Evolutionary conservation across 2,797 vertebrate genomes (phyloP).

Genomic region (Melanotaenia parkinsoni): DNA sequence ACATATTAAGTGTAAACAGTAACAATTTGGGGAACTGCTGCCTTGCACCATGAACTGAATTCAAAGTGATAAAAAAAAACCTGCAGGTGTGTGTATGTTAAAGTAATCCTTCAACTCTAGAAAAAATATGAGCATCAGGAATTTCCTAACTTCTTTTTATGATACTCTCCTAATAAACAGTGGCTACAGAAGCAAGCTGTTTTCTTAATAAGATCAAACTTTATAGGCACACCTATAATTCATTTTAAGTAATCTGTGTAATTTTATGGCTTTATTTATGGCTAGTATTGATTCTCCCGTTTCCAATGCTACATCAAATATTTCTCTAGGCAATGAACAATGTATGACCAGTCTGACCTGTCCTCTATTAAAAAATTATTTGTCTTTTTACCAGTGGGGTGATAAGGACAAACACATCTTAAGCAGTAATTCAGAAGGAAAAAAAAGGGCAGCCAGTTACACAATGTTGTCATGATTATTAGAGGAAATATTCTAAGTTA

Average conservation of each 20-base stretch:
- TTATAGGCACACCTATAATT: neutral
- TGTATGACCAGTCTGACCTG: neutral
- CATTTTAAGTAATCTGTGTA: neutral
- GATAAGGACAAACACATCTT: neutral
- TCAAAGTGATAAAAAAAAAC: neutral
- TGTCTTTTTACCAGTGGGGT: neutral
- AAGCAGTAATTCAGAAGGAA: neutral
- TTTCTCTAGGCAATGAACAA: neutral
- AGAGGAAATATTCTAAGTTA: neutral
- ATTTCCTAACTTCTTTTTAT: slow-evolving; percentile 5
- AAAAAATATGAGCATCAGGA: neutral
- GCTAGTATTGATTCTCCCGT: neutral
- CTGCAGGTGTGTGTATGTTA: too few relatives aligned
- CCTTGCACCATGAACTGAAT: too few relatives aligned
- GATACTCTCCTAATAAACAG: neutral
- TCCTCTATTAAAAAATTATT: neutral
- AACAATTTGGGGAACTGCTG: neutral
- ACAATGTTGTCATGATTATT: neutral
- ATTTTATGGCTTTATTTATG: slow-evolving; percentile 6
- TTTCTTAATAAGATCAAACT: neutral
- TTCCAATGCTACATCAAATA: neutral
- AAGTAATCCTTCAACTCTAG: too few relatives aligned
- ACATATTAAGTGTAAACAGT: neutral
- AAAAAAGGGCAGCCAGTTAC: accelerated
- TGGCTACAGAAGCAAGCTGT: neutral